Conservation (phyloP, 2,797 vertebrate species). For the Labeo calbasu region DNA sequence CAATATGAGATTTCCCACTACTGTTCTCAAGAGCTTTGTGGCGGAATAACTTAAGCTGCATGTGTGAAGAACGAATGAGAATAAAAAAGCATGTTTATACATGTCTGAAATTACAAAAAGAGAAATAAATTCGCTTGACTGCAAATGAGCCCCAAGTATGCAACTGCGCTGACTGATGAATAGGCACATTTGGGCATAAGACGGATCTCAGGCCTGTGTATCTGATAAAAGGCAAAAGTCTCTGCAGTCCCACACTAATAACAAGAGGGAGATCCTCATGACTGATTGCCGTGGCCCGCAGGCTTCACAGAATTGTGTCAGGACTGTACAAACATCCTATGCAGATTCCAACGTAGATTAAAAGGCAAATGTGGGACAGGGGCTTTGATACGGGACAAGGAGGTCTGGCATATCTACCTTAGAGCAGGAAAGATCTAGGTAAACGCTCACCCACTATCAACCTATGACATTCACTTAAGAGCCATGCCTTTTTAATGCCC, state of each 20-base stretch:
- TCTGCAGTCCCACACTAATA: conserved; percentile 37
- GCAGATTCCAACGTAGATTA: conserved; percentile 15
- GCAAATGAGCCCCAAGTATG: conserved; percentile 18
- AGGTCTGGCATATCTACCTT: conserved; percentile 19
- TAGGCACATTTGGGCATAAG: conserved; percentile 33
- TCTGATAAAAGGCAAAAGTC: conserved; percentile 28
- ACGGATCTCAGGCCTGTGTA: conserved; percentile 27
- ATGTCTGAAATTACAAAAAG: conserved; percentile 6
- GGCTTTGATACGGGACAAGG: conserved; percentile 1
- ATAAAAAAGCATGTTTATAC: neutral
- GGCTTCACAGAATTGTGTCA: conserved; percentile 30
- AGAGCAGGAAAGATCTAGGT: conserved; percentile 10
- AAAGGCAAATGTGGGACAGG: conserved; percentile 9
- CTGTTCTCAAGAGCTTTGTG: neutral
- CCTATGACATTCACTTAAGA: conserved; percentile 5
- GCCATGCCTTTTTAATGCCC: conserved; percentile 37
- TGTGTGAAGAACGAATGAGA: neutral
- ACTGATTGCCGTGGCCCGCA: conserved; percentile 21
- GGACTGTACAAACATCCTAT: conserved; percentile 19
- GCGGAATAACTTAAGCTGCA: neutral
- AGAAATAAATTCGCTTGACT: neutral
- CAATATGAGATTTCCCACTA: neutral
- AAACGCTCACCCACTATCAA: neutral
- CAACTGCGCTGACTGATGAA: neutral
- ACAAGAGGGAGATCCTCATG: conserved; percentile 34